A percentile compares a stretch with the other conserved stretches of the same genome.
Evolutionary conservation across 2,113 vertebrate genomes (phyloP).

Genomic region (Melanotaenia duboulayi): DNA sequence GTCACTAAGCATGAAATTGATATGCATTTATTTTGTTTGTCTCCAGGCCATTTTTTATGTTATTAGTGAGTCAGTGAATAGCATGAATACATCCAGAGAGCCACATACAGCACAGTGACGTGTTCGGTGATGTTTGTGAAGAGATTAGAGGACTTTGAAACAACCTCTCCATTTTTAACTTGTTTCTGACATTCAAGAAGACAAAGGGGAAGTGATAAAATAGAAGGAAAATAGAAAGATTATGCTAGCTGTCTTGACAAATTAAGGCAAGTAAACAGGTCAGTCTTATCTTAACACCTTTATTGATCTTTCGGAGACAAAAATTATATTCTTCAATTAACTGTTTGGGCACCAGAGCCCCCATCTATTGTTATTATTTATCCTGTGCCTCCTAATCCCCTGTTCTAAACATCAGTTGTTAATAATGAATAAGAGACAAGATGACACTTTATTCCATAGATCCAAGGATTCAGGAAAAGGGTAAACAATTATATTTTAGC

Average conservation of each 20-base stretch:
- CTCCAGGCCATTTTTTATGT: not conserved
- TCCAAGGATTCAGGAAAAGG: not conserved
- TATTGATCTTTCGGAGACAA: no score
- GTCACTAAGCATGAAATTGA: not conserved
- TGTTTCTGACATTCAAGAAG: conserved; percentile 39
- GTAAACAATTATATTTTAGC: not conserved
- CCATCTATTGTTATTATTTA: not conserved
- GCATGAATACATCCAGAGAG: not conserved
- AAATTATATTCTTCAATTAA: no score
- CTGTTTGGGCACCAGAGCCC: no score
- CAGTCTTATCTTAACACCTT: no score
- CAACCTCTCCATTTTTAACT: conserved; percentile 16
- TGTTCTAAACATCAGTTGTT: not conserved
- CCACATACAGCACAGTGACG: conserved; percentile 1
- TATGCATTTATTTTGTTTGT: conserved; percentile 2
- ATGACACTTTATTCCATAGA: not conserved
- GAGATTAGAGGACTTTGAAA: conserved; percentile 21
- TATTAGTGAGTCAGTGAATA: not conserved
- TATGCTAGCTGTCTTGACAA: not conserved
- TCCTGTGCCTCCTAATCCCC: not conserved
- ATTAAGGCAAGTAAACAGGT: conserved; percentile 4
- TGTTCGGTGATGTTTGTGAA: conserved; percentile 6
- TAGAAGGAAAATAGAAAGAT: conserved; percentile 1
- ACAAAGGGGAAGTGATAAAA: conserved; percentile 24
- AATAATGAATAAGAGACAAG: conserved; percentile 8